A percentile compares a stretch with the other conserved stretches of the same genome.
These are phyloP conservation scores for Unio delphinus DNA, from an alignment of 2,888 invertebrate species.

Conservation along the genomic window DNA sequence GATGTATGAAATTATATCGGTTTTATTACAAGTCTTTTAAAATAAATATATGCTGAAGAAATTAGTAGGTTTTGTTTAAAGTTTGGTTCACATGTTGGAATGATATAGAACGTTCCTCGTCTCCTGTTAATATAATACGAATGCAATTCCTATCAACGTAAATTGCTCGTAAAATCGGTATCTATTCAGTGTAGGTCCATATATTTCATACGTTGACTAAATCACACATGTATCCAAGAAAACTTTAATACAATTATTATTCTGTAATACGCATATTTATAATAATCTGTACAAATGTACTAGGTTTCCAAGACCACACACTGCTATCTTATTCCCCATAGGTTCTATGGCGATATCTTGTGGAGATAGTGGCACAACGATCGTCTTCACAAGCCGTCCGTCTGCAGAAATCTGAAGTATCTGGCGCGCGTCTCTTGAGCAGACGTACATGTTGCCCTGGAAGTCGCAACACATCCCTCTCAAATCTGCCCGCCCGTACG, in stretches of 20 bases:
- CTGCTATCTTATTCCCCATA: constrained; percentile 37
- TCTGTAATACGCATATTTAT: constrained; percentile 3
- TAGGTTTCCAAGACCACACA: constrained; percentile 29
- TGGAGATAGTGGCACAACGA: constrained; percentile 35
- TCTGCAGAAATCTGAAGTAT: constrained; percentile 32
- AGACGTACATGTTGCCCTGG: constrained; percentile 37
- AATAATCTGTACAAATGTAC: constrained; percentile 30
- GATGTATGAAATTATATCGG: too few relatives aligned
- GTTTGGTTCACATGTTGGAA: too few relatives aligned
- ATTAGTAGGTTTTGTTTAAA: too few relatives aligned
- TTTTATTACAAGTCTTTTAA: too few relatives aligned
- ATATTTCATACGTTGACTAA: too few relatives aligned
- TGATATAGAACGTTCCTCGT: too few relatives aligned
- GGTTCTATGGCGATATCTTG: constrained; percentile 41
- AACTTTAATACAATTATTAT: constrained; percentile 1
- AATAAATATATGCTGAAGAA: too few relatives aligned
- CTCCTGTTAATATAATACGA: too few relatives aligned
- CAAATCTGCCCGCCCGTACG: constrained; percentile 29
- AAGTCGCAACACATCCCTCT: constrained; percentile 35
- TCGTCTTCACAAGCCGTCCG: constrained; percentile 31
- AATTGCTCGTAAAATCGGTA: too few relatives aligned
- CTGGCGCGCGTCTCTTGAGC: constrained; percentile 35
- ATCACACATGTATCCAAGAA: background rate
- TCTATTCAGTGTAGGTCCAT: too few relatives aligned
- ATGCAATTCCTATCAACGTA: too few relatives aligned